Evolutionary conservation across 2,797 vertebrate species (phyloP).

Genomic region (Acanthornis magna): DNA sequence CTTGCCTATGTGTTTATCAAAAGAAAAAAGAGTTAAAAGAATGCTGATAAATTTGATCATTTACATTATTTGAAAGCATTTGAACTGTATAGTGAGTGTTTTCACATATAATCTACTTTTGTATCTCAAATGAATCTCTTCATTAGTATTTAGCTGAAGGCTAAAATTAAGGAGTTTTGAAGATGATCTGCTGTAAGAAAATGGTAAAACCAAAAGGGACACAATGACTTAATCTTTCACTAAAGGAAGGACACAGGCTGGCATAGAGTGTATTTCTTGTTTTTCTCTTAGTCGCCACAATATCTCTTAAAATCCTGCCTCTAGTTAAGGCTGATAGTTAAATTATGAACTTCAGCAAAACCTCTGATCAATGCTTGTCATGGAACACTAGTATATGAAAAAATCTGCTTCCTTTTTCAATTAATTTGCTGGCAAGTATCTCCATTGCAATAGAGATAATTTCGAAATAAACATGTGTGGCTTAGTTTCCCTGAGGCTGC

Average conservation of each 20-base stretch:
- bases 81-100: neutral
- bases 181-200: neutral
- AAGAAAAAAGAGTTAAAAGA: neutral
- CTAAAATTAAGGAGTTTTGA: neutral
- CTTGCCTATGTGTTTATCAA: neutral
- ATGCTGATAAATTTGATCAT: neutral
- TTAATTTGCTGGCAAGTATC: neutral
- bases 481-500: no score
- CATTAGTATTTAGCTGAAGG: neutral
- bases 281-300: neutral
- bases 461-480: neutral
- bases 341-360: neutral
- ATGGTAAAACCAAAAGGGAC: neutral
- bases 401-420: neutral
- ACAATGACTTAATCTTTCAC: neutral
- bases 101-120: neutral
- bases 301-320: neutral
- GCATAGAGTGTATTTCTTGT: neutral
- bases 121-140: neutral
- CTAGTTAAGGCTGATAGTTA: neutral
- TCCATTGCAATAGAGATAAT: neutral
- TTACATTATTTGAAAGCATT: neutral
- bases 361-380: neutral
- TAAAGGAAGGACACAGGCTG: neutral
- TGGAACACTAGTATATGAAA: neutral